Percentiles rank a stretch among this genome's conserved stretches.
Evolutionary conservation across 2,113 vertebrate species (phyloP).

Genomic region (Meleagris gallopavo): DNA sequence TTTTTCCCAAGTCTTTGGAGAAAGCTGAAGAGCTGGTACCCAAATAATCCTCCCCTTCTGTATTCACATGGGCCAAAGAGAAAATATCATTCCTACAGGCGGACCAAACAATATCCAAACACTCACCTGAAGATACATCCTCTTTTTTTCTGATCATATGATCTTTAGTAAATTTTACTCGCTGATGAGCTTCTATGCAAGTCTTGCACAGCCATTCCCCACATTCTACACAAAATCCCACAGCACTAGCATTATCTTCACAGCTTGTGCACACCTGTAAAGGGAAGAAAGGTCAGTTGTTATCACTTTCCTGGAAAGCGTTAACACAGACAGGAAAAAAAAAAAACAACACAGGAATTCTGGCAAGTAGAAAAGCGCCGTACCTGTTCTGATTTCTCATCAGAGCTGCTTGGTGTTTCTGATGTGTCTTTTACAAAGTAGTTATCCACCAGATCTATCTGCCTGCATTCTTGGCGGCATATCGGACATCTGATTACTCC

Average conservation of each 20-base stretch:
- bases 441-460: conserved; percentile 97
- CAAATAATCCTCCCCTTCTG: not conserved
- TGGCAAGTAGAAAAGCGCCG: not conserved
- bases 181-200: conserved; percentile 97
- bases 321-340: fast-evolving
- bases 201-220: conserved; percentile 98
- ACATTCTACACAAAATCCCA: conserved; percentile 96
- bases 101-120: not conserved
- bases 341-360: not conserved
- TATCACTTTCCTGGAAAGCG: not conserved
- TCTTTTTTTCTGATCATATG: conserved; percentile 98
- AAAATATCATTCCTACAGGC: not conserved
- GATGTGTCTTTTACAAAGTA: conserved; percentile 98
- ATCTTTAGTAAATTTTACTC: conserved; percentile 99
- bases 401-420: conserved; percentile 87
- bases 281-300: not conserved
- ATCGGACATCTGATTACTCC: conserved; percentile 94
- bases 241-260: conserved; percentile 95
- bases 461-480: conserved; percentile 96
- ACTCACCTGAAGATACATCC: conserved; percentile 90
- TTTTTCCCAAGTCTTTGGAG: not conserved
- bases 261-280: conserved; percentile 96
- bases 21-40: not conserved
- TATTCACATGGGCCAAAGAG: fast-evolving
- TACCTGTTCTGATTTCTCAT: conserved; percentile 96